A percentile compares a stretch with the other conserved stretches of the same genome.
Evolutionary conservation across 2,888 invertebrate species (phyloP).

Genomic region (Cremastinae sp.): DNA sequence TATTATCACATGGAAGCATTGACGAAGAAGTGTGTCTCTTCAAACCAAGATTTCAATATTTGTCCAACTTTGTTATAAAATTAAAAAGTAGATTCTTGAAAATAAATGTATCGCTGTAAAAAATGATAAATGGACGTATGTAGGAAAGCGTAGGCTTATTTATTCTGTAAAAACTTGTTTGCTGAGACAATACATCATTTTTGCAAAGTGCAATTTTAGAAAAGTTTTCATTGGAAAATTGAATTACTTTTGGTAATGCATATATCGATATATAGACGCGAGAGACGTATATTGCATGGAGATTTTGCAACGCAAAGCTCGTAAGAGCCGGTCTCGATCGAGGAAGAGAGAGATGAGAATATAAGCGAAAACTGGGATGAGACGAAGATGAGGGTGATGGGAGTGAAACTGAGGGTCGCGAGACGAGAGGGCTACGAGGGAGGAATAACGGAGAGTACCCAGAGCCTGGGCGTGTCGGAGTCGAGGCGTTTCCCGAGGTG

Average conservation of each 20-base stretch:
- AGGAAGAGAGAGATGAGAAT: slow-evolving; percentile 43
- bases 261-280: slow-evolving; percentile 8
- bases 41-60: too few relatives aligned
- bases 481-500: slow-evolving; percentile 67
- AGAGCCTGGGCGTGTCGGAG: slow-evolving; percentile 73
- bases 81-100: too few relatives aligned
- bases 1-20: neutral
- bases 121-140: too few relatives aligned
- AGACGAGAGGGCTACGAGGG: slow-evolving; percentile 31
- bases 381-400: slow-evolving; percentile 37
- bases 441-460: slow-evolving; percentile 38
- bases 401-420: slow-evolving; percentile 36
- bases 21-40: neutral
- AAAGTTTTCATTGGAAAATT: too few relatives aligned
- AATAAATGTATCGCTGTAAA: too few relatives aligned
- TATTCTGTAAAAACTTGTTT: too few relatives aligned
- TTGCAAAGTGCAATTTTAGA: too few relatives aligned
- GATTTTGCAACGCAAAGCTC: slow-evolving; percentile 36
- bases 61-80: too few relatives aligned
- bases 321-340: slow-evolving; percentile 7
- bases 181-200: too few relatives aligned
- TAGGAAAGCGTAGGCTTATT: too few relatives aligned
- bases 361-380: slow-evolving; percentile 32
- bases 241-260: too few relatives aligned
- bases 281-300: slow-evolving; percentile 23